Base-by-base conservation (phyloP, 2,113 vertebrate genomes). In the Petromus typicus region DNA sequence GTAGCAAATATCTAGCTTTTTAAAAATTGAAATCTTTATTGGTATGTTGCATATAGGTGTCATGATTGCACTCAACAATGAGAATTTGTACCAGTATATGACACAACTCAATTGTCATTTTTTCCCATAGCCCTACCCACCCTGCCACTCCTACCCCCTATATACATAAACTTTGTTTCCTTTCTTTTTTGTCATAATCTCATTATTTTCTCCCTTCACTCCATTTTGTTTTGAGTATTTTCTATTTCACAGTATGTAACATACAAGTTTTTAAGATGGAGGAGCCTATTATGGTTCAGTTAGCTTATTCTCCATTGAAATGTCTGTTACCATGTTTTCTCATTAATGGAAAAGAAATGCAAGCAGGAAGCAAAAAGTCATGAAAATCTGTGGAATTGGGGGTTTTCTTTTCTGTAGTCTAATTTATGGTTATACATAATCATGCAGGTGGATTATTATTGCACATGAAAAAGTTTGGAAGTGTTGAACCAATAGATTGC, bases 271-370 rank as follows among this genome's bases (percentile, higher is more conserved):
- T 86, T 81, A 69, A 90, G 89, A 59, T 93, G 7, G 20, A 54
- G 43, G 83, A 81, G 90, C 59, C 87, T 89, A 59, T 40, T 92
- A 86, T 87, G 81, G 40, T 89, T 95, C 56, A 76, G 34, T 91
- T 95, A 87, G 56, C 66, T 37, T n/a, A 20, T 54, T 80, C 57
- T 93, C n/a, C 37, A 43, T 37, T 69, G 66, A 69, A 92, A 76
- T 8, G 76, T 79, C 88, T 89, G 59, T 91, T 86, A 79, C 59
- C 91, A 30, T 69, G n/a, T 80, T 23, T 94, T 90, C 51, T 48
- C 16, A 86, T 57, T 69, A 81, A 57, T 66, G 76, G 88, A 66
- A 83, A 94, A 83, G n/a, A 56, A 51, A 67, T 78, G 88, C 20
- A 88, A 71, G 22, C 20, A 69, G 63, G 59, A 81, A 84, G n/a